Evolutionary conservation across 2,797 vertebrate genomes (phyloP).

Genomic region (Galagoides demidoff): DNA sequence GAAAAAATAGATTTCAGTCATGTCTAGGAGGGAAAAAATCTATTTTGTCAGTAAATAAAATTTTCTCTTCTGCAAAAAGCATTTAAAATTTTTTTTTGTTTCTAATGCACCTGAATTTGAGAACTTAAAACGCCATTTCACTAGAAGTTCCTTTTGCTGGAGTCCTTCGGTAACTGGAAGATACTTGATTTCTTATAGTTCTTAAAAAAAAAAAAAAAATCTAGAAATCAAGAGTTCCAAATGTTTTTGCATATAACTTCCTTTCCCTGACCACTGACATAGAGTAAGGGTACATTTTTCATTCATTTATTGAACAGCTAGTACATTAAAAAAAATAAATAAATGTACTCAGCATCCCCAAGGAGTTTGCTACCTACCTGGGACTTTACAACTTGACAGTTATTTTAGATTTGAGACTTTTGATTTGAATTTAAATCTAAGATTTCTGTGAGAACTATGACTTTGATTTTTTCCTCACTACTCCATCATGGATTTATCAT

Average conservation of each 20-base stretch:
- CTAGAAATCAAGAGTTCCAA: not conserved
- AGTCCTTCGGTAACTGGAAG: not conserved
- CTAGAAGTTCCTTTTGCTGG: not conserved
- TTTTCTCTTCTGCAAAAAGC: not conserved
- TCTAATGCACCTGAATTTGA: not conserved
- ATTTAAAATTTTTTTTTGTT: conserved; percentile 22
- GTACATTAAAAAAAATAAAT: not conserved
- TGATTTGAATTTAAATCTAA: not conserved
- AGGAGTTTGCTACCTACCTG: not conserved
- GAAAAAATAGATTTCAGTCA: not conserved
- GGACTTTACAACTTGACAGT: not conserved
- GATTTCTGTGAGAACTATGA: not conserved
- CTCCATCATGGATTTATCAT: not conserved
- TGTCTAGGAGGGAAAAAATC: not conserved
- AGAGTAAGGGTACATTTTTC: not conserved
- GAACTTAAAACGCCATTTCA: not conserved
- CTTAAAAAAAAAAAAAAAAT: not conserved
- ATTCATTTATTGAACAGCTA: not conserved
- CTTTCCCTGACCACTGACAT: not conserved
- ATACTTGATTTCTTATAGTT: conserved; percentile 36
- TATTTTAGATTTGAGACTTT: conserved; percentile 18
- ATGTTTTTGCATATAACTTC: not conserved
- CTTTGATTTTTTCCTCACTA: not conserved
- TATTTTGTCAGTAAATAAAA: conserved; percentile 19
- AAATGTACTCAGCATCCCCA: not conserved